Evolutionary conservation across 1,140 invertebrate genomes (phyloP), one percentile per base, ranked within the genome.

Genomic region (Leptinotarsa defecta): DNA sequence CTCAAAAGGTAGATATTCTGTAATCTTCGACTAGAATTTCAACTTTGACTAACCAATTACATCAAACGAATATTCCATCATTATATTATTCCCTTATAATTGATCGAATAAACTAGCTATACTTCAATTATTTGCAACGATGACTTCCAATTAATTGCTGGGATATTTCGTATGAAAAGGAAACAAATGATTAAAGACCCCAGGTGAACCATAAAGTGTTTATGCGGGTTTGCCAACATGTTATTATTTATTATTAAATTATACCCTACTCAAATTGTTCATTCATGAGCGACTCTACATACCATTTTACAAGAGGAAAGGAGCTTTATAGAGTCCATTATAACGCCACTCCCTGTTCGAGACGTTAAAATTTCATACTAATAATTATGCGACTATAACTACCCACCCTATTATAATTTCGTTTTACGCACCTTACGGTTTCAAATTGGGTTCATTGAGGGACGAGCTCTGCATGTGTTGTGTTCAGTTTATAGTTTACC

Each of bases 241-340:
- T 74, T 57, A 74, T 74, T 74, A 74, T 74, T 74, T 19, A 74
- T 74, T 74, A 74, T 74, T 74, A 74, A 74, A 74, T 74, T 74
- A 74, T 74, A 74, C 24, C 61, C 20, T 74, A 69, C 72, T 61
- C 62, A 43, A 74, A 67, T 22, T 74, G 72, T 68, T 68, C 72
- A 74, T 74, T 74, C 72, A 74, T 74, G 64, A 74, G 48, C 62
- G 49, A 68, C 61, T 57, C 17, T 68, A 62, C 48, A 19, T 48
- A 62, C 22, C 57, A 24, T 72, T 72, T 72, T 62, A 62, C 57
- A 62, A 72, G 71, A 72, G 57, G n/a, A 72, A 57, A 72, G 57
- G n/a, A 57, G 34, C 24, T 63, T 72, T 43, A 72, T 48, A 22
- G 48, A 15, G 22, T 65, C 34, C 34, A 70, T 70, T 70, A 70